These are phyloP conservation scores for Zootoca vivipara DNA, from an alignment of 2,113 vertebrate genomes.

Conservation along the genomic window DNA sequence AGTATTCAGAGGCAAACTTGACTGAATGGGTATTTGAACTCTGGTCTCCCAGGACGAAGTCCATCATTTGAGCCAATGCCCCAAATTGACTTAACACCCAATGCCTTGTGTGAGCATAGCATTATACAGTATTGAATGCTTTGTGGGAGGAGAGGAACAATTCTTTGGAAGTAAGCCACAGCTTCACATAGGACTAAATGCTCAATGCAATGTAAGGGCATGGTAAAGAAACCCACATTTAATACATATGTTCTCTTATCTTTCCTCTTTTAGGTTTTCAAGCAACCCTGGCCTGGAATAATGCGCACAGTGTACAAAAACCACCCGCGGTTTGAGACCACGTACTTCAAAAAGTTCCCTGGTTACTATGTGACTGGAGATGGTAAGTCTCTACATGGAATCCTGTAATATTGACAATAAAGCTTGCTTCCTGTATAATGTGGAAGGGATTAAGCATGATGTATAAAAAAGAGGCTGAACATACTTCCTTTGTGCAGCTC, in stretches of 20 bases:
- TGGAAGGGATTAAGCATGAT: not conserved
- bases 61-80: not conserved
- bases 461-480: not conserved
- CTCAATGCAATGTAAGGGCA: not conserved
- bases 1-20: too few relatives aligned
- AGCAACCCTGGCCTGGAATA: constrained; percentile 97
- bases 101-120: not conserved
- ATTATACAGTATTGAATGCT: too few relatives aligned
- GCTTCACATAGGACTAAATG: not conserved
- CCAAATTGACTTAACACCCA: not conserved
- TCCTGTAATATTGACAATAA: not conserved
- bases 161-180: not conserved
- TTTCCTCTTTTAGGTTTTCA: constrained; percentile 85
- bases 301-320: constrained; percentile 93
- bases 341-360: constrained; percentile 96
- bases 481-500: not conserved
- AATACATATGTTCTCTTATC: not conserved
- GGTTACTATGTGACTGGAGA: constrained; percentile 97
- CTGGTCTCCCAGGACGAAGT: not conserved
- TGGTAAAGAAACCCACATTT: not conserved
- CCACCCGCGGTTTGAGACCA: constrained; percentile 88
- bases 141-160: not conserved
- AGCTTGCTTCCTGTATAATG: not conserved
- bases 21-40: not conserved
- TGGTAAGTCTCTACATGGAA: constrained; percentile 75